Evolutionary conservation across 2,113 vertebrate species (phyloP).

Genomic region (Macheiramphus alcinus): DNA sequence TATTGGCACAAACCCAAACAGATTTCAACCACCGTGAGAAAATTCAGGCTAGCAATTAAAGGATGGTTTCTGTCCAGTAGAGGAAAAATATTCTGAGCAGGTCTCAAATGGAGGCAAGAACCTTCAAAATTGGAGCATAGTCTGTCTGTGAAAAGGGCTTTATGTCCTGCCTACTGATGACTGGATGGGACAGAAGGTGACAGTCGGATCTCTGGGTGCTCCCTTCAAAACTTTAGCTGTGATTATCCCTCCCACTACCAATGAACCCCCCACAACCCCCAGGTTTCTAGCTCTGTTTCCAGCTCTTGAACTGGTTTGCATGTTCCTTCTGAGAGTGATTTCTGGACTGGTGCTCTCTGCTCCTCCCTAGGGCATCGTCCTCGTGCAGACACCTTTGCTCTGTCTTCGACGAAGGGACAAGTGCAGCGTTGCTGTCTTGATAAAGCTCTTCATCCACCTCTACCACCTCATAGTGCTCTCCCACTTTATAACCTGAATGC

Average conservation of each 20-base stretch:
- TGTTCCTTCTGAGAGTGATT: background rate
- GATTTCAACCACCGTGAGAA: background rate
- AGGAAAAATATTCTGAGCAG: background rate
- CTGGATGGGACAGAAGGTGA: background rate
- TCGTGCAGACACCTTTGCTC: constrained; percentile 42
- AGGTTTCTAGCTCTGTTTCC: background rate
- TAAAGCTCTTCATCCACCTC: constrained; percentile 57
- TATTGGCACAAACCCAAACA: background rate
- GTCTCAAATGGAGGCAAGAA: background rate
- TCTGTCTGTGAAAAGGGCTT: background rate
- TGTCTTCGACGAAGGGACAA: constrained; percentile 69
- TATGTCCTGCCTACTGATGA: background rate
- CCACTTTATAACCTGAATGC: constrained; percentile 75
- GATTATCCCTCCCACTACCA: background rate
- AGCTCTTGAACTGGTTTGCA: background rate
- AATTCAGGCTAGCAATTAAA: background rate
- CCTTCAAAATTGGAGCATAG: background rate
- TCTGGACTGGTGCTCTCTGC: background rate
- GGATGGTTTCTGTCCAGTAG: background rate
- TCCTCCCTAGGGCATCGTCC: constrained; percentile 17
- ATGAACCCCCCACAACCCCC: background rate
- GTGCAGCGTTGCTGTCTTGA: constrained; percentile 62
- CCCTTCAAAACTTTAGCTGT: background rate
- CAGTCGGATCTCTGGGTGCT: background rate
- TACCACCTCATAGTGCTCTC: constrained; percentile 66